phyloP scores from a whole-genome alignment of 2,888 invertebrate genomes.

The Chymomyza caudatula region DNA sequence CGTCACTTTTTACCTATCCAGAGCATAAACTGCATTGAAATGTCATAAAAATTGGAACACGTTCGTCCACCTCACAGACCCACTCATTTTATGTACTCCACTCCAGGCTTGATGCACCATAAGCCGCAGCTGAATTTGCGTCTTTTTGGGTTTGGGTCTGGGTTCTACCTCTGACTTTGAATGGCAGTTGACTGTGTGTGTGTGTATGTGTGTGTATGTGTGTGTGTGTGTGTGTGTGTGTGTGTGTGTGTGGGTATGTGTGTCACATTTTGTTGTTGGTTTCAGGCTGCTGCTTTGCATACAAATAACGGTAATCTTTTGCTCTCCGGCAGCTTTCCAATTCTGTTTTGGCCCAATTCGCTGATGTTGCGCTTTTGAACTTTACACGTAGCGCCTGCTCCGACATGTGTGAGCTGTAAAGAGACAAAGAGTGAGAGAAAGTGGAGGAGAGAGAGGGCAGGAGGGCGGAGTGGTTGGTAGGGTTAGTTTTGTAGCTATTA shows the following conservation, averaged over 20 bases:
- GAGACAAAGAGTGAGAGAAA: not conserved
- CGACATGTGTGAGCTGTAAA: not conserved
- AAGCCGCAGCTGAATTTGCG: not conserved
- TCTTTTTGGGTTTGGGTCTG: not conserved
- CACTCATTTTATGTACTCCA: not conserved
- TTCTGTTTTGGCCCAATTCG: slow-evolving; percentile 36
- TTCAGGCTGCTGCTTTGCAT: slow-evolving; percentile 58
- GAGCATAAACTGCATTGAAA: slow-evolving; percentile 70
- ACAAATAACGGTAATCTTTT: slow-evolving; percentile 60
- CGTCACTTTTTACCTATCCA: not conserved
- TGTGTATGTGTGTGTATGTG: not conserved
- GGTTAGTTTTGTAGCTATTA: slow-evolving; percentile 36
- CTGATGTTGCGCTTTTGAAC: slow-evolving; percentile 59
- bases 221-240: slow-evolving; percentile 7
- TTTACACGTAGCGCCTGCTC: slow-evolving; percentile 30
- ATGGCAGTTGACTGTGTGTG: slow-evolving; percentile 38
- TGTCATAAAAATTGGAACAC: slow-evolving; percentile 72
- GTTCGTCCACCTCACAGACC: slow-evolving; percentile 28
- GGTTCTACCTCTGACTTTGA: slow-evolving; percentile 30
- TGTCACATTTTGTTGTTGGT: slow-evolving; percentile 40
- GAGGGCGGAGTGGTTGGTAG: slow-evolving; percentile 13
- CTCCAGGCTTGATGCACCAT: not conserved
- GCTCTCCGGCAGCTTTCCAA: slow-evolving; percentile 10
- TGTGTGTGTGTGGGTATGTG: slow-evolving; percentile 6
- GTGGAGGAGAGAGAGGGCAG: slow-evolving; percentile 16